Conservation (phyloP, 2,797 vertebrate genomes). For the Gallinago solitaria region DNA sequence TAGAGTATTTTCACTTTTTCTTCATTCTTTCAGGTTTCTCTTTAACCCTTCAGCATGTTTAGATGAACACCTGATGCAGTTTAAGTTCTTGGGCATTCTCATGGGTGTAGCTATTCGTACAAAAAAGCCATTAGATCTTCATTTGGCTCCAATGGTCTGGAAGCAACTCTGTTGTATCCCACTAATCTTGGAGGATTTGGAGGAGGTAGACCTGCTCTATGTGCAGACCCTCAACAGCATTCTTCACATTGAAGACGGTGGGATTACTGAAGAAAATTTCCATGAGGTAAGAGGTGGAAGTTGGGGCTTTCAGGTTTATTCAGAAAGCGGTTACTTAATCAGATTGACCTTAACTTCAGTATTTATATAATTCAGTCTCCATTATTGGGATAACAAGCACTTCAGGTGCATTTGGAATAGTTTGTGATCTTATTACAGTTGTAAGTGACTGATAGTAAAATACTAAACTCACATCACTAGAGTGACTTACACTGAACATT, state of each 20-base stretch:
- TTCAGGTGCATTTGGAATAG: neutral
- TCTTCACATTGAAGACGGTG: conserved; percentile 91
- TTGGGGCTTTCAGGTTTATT: neutral
- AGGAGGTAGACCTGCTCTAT: conserved; percentile 87
- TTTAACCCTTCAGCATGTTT: conserved; percentile 85
- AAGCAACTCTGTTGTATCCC: conserved; percentile 88
- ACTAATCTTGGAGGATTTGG: conserved; percentile 83
- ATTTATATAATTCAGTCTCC: neutral
- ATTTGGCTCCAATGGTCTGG: conserved; percentile 86
- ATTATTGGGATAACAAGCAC: neutral
- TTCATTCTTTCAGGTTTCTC: conserved; percentile 78
- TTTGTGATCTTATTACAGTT: neutral
- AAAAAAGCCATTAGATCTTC: conserved; percentile 87
- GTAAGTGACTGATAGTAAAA: neutral
- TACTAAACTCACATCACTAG: neutral
- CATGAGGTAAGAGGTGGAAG: conserved; percentile 76
- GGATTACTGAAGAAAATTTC: conserved; percentile 87
- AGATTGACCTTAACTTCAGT: neutral
- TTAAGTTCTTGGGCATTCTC: conserved; percentile 86
- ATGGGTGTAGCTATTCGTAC: conserved; percentile 88
- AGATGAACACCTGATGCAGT: conserved; percentile 86
- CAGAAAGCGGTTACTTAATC: neutral
- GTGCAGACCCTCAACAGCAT: conserved; percentile 89
- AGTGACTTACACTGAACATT: neutral
- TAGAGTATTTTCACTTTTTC: neutral